phyloP scores from a whole-genome alignment of 92 coral and sea anemone species.

The Palythoa grandiflora region DNA sequence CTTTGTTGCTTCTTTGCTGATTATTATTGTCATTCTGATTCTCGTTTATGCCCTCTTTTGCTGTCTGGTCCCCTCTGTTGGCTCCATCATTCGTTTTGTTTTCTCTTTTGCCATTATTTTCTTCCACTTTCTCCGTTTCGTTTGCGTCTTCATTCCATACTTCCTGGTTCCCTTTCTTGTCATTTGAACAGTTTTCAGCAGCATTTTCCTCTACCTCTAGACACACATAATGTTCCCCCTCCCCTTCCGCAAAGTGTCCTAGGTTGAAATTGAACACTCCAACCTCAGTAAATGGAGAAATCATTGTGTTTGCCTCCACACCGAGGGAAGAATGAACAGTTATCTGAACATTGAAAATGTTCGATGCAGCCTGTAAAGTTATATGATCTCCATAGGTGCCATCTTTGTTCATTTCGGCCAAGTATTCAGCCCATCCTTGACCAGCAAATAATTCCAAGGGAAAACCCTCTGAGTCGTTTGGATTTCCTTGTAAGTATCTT shows the following conservation, averaged over 20 bases:
- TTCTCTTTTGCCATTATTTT: conserved; percentile 38
- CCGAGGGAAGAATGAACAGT: conserved; percentile 28
- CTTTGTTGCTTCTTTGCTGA: conserved; percentile 41
- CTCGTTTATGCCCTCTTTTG: conserved; percentile 33
- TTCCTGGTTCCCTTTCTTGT: conserved; percentile 49
- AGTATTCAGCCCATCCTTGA: conserved; percentile 29
- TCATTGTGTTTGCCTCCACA: conserved; percentile 20
- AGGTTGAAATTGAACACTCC: conserved; percentile 40
- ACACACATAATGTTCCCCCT: conserved; percentile 43
- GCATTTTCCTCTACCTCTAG: conserved; percentile 37
- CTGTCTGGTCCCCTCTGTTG: conserved; percentile 42
- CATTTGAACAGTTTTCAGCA: conserved; percentile 47
- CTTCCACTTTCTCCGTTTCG: conserved; percentile 45
- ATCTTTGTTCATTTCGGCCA: conserved; percentile 36
- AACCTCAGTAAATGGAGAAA: conserved; percentile 39
- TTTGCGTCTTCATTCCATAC: conserved; percentile 42
- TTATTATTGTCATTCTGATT: conserved; percentile 48
- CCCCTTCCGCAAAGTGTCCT: conserved; percentile 57
- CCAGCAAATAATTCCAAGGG: conserved; percentile 34
- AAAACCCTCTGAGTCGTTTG: conserved; percentile 44
- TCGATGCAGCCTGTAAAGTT: conserved; percentile 52
- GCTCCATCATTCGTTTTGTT: conserved; percentile 38
- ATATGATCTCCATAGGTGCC: conserved; percentile 52
- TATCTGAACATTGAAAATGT: conserved; percentile 38
- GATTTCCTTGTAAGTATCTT: conserved; percentile 31